Evolutionary conservation across 2,888 invertebrate species (phyloP).

Genomic region (Rhamphomyia laevipes): DNA sequence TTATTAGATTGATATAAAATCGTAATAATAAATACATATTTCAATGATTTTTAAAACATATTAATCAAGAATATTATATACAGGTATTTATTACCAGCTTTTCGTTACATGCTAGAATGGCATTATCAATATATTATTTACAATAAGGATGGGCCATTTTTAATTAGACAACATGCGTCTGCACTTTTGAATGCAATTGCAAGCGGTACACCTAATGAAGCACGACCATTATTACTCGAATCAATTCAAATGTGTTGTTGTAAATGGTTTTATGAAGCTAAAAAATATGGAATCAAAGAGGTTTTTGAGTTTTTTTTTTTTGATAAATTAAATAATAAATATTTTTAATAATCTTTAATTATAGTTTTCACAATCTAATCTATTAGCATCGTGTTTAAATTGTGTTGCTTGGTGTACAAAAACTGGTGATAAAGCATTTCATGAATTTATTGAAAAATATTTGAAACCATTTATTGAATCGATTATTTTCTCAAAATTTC

Average conservation of each 20-base stretch:
- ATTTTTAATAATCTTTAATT: slow-evolving; percentile 4
- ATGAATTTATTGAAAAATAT: slow-evolving; percentile 25
- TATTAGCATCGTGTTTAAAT: slow-evolving; percentile 28
- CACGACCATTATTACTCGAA: slow-evolving; percentile 23
- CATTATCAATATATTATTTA: slow-evolving; percentile 33
- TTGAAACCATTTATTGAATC: slow-evolving; percentile 28
- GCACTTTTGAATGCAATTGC: slow-evolving; percentile 28
- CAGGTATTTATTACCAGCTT: slow-evolving; percentile 31
- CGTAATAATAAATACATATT: too few relatives aligned
- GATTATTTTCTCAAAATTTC: slow-evolving; percentile 22
- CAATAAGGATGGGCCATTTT: slow-evolving; percentile 29
- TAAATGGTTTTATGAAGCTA: slow-evolving; percentile 32
- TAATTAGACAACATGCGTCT: slow-evolving; percentile 36
- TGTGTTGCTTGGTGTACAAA: slow-evolving; percentile 25
- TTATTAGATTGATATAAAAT: too few relatives aligned
- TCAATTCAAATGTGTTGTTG: slow-evolving; percentile 30
- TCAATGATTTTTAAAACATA: too few relatives aligned
- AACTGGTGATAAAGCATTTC: slow-evolving; percentile 20
- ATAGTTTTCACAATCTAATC: slow-evolving; percentile 33
- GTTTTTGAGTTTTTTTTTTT: slow-evolving; percentile 18
- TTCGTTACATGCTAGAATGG: slow-evolving; percentile 35
- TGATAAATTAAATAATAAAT: not conserved
- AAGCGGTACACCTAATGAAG: slow-evolving; percentile 25
- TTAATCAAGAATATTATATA: not conserved
- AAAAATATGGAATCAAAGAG: slow-evolving; percentile 25